These are phyloP conservation scores for Cercopithecus neglectus DNA, from an alignment of 2,797 vertebrate species.

Conservation along the genomic window DNA sequence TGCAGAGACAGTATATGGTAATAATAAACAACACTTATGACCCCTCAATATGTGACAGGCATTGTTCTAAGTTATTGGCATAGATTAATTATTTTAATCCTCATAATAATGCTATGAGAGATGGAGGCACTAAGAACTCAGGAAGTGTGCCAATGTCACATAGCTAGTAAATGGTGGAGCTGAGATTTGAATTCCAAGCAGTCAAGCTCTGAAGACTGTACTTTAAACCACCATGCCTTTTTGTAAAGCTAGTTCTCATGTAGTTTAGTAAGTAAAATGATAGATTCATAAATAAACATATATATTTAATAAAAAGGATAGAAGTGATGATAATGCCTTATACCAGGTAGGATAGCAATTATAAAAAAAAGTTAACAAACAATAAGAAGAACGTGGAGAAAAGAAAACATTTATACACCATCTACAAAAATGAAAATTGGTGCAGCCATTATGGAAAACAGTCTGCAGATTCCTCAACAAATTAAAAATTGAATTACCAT, in stretches of 20 bases:
- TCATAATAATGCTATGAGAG: neutral
- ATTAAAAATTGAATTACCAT: neutral
- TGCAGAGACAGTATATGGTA: neutral
- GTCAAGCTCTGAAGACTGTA: neutral
- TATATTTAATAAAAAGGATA: neutral
- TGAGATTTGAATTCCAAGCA: neutral
- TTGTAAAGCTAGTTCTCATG: neutral
- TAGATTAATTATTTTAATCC: neutral
- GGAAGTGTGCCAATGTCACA: neutral
- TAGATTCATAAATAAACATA: neutral
- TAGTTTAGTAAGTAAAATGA: neutral
- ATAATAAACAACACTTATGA: neutral
- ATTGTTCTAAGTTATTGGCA: neutral
- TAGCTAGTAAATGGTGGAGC: neutral
- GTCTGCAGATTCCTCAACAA: neutral
- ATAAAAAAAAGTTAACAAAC: neutral
- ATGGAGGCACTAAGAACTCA: neutral
- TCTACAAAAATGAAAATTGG: neutral
- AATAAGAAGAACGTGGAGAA: neutral
- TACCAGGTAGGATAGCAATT: neutral
- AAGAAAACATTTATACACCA: neutral
- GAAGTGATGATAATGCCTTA: neutral
- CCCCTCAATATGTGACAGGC: neutral
- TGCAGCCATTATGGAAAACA: neutral
- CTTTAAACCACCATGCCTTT: neutral